Conservation (phyloP, 2,888 invertebrate species). For the Apotomis capreana region DNA sequence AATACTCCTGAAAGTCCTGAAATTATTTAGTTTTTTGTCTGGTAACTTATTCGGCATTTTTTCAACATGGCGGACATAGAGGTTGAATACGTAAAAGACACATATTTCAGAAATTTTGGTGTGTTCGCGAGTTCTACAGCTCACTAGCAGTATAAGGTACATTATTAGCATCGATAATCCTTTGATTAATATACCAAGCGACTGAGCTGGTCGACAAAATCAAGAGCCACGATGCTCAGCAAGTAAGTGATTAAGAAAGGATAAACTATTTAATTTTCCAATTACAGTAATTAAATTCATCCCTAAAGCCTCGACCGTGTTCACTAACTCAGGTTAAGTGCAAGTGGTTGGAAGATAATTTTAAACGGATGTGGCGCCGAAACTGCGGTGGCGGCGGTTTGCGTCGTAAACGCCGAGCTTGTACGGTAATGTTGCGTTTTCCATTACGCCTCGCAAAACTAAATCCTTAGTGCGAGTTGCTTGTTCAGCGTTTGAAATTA, state of each 20-base stretch:
- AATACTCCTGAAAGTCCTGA: too few species aligned
- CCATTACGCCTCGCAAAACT: slow-evolving; percentile 4
- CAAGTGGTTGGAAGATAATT: slow-evolving; percentile 36
- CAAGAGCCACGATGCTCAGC: too few species aligned
- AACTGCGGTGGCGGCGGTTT: slow-evolving; percentile 25
- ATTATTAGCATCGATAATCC: too few species aligned
- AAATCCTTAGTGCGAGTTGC: background rate
- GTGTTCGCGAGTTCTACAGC: too few species aligned
- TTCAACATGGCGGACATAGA: too few species aligned
- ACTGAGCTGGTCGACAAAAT: too few species aligned
- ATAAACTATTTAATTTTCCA: background rate
- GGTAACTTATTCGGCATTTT: too few species aligned
- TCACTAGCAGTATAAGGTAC: too few species aligned
- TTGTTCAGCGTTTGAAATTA: background rate
- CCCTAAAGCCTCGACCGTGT: background rate
- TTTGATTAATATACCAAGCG: too few species aligned
- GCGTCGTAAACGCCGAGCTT: slow-evolving; percentile 1
- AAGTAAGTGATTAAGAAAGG: background rate
- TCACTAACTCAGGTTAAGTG: slow-evolving; percentile 32
- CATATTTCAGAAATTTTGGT: too few species aligned
- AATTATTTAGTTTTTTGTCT: too few species aligned
- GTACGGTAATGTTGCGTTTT: slow-evolving; percentile 1
- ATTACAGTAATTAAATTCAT: background rate
- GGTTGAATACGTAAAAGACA: too few species aligned
- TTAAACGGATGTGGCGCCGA: slow-evolving; percentile 32